Percentiles rank a stretch among this genome's conserved stretches.
These are phyloP conservation scores for Drosophila pseudotalamancana DNA, from an alignment of 2,888 invertebrate genomes.

Conservation along the genomic window DNA sequence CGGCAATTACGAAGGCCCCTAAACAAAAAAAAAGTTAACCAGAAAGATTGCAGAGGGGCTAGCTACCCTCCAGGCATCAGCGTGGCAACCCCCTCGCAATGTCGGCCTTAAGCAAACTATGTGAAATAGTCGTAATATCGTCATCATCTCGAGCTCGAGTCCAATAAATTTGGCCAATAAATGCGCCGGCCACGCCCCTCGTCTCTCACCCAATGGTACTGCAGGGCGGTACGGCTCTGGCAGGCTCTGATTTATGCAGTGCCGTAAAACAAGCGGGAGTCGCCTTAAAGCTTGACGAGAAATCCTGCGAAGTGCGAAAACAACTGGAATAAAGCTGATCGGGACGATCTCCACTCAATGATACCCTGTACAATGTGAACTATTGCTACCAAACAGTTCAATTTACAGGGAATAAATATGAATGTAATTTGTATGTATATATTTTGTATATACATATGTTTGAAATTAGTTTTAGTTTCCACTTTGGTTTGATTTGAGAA, in stretches of 20 bases:
- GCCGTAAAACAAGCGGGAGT: conserved; percentile 47
- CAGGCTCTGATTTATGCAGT: conserved; percentile 64
- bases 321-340: no score
- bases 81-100: conserved; percentile 3
- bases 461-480: no score
- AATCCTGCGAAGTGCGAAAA: no score
- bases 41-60: background rate
- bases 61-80: background rate
- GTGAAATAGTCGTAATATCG: conserved; percentile 53
- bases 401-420: no score
- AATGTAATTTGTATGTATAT: no score
- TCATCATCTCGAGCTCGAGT: conserved; percentile 43
- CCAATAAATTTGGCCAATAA: conserved; percentile 56
- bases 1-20: conserved; percentile 64
- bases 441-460: no score
- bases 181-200: conserved; percentile 46
- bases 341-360: no score
- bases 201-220: no score
- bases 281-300: conserved; percentile 22
- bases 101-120: conserved; percentile 30
- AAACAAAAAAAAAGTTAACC: background rate
- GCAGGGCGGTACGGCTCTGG: conserved; percentile 9
- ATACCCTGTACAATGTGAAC: no score
- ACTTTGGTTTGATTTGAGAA: no score
- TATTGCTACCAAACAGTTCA: no score